Base-by-base conservation (phyloP, 2,888 invertebrate species). In the Pedicia rivosa region DNA sequence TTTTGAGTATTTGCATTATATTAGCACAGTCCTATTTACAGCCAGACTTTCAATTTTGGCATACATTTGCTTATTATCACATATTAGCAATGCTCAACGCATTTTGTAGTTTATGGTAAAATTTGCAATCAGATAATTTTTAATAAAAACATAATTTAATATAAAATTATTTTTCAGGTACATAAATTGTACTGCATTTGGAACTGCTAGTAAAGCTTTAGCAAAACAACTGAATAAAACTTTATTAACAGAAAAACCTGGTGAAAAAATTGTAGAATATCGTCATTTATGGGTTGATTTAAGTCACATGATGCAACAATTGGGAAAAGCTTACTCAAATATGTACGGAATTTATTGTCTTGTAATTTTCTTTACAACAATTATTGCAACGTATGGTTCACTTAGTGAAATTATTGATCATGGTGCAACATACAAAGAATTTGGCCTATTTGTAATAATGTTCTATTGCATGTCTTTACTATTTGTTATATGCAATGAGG, bases 341-440 rank as follows among this genome's bases (percentile, higher is more conserved):
- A 78, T 78, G 78, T 79, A 79, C 45, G 76, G 76, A 8, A 74
- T 79, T 53, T 78, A 76, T 50, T 78, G 78, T 46, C 65, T 79
- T 56, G 69, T 79, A 3, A 75, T 79, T 37, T 70, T 78, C 52
- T 70, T 79, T 48, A 78, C 78, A 3, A 78, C 78, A 7, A 78
- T 78, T 9, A 76, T 78, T 31, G 78, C 78, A 4, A 64, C 73
- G 5, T 79, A 78, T 46, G 78, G 78, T 1, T 72, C 72, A 5
- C 57, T 79, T 10, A 75, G 78, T 7, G 78, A 79, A 53, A 77
- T 78, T 47, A 55, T 78, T 34, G 78, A 79, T 47, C 72, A 73
- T 40, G 78, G 78, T 1, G 62, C 77, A 15, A 78, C 77, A 17
- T 74, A 74, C 49, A 78, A 78, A 48, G 78, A 78, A 52, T 67